Evolutionary conservation across 2,888 invertebrate genomes (phyloP).

Genomic region (Andrena praecox): DNA sequence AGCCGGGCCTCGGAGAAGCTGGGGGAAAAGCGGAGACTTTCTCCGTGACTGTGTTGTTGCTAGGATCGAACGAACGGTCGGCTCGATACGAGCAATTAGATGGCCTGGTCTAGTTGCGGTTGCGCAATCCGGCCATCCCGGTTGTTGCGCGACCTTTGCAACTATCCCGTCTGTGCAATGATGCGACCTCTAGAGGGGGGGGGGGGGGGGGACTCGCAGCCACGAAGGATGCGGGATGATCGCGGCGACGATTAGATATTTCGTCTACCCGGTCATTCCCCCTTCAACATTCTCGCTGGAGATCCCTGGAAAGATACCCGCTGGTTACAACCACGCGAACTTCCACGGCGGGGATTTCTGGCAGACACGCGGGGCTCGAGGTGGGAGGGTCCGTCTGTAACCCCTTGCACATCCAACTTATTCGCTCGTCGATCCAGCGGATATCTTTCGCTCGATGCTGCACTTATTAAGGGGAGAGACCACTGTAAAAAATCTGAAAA

Average conservation of each 20-base stretch:
- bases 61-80: constrained; percentile 32
- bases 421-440: too few relatives aligned
- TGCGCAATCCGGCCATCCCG: constrained; percentile 62
- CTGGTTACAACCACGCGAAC: constrained; percentile 13
- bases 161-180: constrained; percentile 42
- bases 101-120: constrained; percentile 64
- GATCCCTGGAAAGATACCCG: constrained; percentile 48
- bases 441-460: too few relatives aligned
- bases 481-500: too few relatives aligned
- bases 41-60: constrained; percentile 55
- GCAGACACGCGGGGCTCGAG: background rate
- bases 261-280: constrained; percentile 39
- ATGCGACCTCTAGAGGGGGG: constrained; percentile 44
- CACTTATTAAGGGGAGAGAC: too few relatives aligned
- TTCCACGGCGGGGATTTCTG: background rate
- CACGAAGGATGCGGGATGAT: constrained; percentile 49
- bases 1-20: constrained; percentile 1
- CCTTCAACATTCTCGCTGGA: constrained; percentile 1
- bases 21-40: constrained; percentile 61
- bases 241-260: constrained; percentile 54
- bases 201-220: background rate
- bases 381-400: background rate
- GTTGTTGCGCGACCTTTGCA: constrained; percentile 63
- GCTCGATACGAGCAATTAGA: constrained; percentile 63
- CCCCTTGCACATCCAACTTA: background rate